Evolutionary conservation across 2,797 vertebrate species (phyloP), one percentile per base, ranked within the genome.

Genomic region (Emys orbicularis): DNA sequence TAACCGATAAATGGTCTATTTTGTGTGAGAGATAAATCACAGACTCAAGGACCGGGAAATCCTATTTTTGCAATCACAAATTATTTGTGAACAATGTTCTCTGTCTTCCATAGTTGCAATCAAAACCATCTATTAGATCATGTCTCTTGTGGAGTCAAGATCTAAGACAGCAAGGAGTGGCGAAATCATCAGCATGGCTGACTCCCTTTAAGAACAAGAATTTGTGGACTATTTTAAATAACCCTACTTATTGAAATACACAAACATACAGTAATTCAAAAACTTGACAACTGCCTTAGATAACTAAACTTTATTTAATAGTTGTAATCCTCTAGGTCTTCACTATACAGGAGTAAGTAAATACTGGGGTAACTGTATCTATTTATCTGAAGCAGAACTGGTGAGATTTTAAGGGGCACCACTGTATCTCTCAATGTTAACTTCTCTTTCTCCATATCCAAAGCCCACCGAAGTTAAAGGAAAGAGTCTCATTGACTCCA

Each of bases 1-100:
- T 82, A 76, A 84, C 56, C 83, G 41, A 37, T 81, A 79, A 12
- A 72, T 0, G 1, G 86, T 72, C 16, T 50, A 68, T 19, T 54
- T 81, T 19, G n/a, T 41, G 37, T 56, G 29, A 61, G 49, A 87
- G 94, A 94, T 31, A 79, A 3, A 93, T 84, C 50, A 87, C 59
- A 16, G 49, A 83, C 1, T 84, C 44, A 87, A 72, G 19, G 49
- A 83, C 1, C 72, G 53, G 34, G 44, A 65, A 94, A 83, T 27
- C 5, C n/a, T 41, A 52, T 44, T 84, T 16, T 7, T 83, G 72
- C 72, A 37, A 23, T 53, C 54, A 54, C 77, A 68, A 86, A 53
- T 7, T 50, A 31, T n/a, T 81, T 77, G 34, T 1, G 4, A 68
- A 81, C 44, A n/a, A 86, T 21, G 56, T 34, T 54, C 0, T 1